Evolutionary conservation across 2,888 invertebrate species (phyloP), one percentile per base, ranked within the genome.

Genomic region (Falcaria lacertinaria): DNA sequence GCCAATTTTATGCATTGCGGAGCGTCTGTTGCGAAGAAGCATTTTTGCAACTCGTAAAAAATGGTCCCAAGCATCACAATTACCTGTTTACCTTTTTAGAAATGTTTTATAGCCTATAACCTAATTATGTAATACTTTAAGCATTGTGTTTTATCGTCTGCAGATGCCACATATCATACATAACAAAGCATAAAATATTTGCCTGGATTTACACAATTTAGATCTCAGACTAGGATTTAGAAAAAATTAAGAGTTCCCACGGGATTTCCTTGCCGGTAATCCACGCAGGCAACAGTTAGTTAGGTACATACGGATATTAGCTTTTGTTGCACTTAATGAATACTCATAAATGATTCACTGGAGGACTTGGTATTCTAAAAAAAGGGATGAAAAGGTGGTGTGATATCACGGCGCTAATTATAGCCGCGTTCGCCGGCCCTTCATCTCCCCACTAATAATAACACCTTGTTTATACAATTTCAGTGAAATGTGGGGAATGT

Each of bases 331-430:
- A 22, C 7, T 22, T 7, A 28, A 11, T 28, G 28, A 3, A 11
- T 28, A 28, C 28, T 7, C 28, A 28, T 11, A 28, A 28, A 11
- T 11, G 28, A 11, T 11, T 11, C 28, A 28, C 11, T 28, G 11
- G 28, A 11, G 28, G 11, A 28, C 28, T 11, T 64, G 55, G 61
- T 64, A 74, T 72, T 74, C 66, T 67, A 71, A 74, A 80, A 76
- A 70, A 68, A 74, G 73, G 74, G 69, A 72, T 72, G 67, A 64
- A 65, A 69, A 67, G 58, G 58, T 64, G 67, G 72, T 67, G 65
- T 72, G 72, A 76, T 74, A 77, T 72, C 74, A 69, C 57, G 54
- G 52, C 54, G 60, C 71, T 81, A 80, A 79, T 80, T 69, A 80
- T 80, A 82, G 50, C 49, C 42, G 48, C 54, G 66, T 61, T 60